Evolutionary conservation across 1,140 invertebrate species (phyloP).

Genomic region (Triops longicaudatus): DNA sequence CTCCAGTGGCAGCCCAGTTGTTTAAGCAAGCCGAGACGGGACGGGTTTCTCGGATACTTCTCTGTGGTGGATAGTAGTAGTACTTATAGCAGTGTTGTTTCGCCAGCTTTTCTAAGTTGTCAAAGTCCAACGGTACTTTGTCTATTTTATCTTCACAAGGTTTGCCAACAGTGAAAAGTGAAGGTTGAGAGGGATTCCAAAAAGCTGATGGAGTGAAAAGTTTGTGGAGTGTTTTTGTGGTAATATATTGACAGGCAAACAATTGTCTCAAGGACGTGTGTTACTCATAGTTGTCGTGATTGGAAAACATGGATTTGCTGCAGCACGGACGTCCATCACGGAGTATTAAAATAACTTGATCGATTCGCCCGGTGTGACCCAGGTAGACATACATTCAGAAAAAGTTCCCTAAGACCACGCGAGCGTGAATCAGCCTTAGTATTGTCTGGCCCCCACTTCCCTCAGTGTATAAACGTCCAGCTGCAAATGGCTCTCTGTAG

Average conservation of each 20-base stretch:
- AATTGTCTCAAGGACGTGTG: background rate
- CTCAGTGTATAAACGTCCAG: too few species aligned
- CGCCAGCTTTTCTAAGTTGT: too few species aligned
- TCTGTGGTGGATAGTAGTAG: too few species aligned
- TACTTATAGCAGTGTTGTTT: too few species aligned
- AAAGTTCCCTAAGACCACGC: background rate
- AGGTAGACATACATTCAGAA: background rate
- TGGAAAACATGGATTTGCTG: background rate
- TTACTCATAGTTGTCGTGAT: background rate
- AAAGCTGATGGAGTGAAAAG: too few species aligned
- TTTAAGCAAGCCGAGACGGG: background rate
- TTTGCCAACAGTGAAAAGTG: too few species aligned
- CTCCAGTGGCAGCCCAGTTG: background rate
- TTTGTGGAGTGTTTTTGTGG: too few species aligned
- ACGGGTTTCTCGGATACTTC: background rate
- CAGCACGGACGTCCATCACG: background rate
- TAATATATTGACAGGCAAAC: too few species aligned
- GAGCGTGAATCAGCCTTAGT: conserved; percentile 9
- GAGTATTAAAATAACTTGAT: conserved; percentile 6
- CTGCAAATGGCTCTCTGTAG: too few species aligned
- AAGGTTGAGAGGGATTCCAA: too few species aligned
- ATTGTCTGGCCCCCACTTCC: background rate
- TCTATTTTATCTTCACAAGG: too few species aligned
- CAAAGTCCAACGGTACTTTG: too few species aligned
- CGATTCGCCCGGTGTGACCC: background rate